A percentile compares a stretch with the other conserved stretches of the same genome.
Evolutionary conservation across 2,113 vertebrate genomes (phyloP).

Genomic region (Fregata magnificens): DNA sequence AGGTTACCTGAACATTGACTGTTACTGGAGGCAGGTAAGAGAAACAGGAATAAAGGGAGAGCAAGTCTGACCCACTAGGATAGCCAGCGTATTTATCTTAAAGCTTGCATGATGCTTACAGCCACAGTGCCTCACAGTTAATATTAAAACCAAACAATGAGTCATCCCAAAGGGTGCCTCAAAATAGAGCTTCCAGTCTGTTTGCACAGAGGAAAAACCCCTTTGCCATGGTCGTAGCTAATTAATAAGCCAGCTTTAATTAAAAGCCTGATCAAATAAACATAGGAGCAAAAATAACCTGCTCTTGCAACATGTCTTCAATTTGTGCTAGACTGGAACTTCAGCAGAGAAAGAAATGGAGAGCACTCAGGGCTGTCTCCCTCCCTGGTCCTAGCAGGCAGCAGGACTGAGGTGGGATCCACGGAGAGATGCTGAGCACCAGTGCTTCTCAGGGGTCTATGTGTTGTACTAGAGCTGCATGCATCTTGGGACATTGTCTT

Average conservation of each 20-base stretch:
- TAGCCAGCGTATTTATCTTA: background rate
- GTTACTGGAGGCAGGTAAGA: background rate
- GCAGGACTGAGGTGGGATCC: background rate
- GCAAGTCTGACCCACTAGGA: background rate
- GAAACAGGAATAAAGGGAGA: background rate
- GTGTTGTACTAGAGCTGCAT: background rate
- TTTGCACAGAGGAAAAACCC: background rate
- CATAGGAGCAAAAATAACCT: background rate
- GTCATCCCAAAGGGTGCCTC: background rate
- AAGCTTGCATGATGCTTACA: background rate
- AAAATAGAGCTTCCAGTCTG: background rate
- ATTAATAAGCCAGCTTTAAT: constrained; percentile 41
- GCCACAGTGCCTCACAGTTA: background rate
- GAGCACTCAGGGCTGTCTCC: background rate
- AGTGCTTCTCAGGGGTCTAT: rapidly evolving
- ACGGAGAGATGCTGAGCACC: background rate
- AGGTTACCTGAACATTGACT: background rate
- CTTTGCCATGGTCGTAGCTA: background rate
- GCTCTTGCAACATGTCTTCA: rapidly evolving
- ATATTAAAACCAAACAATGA: background rate
- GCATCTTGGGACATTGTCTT: rapidly evolving
- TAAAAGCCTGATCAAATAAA: background rate
- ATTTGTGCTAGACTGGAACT: background rate
- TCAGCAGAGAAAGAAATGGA: background rate
- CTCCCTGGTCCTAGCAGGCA: background rate